Evolutionary conservation across 2,113 vertebrate genomes (phyloP).

Genomic region (Brachionichthys hirsutus): DNA sequence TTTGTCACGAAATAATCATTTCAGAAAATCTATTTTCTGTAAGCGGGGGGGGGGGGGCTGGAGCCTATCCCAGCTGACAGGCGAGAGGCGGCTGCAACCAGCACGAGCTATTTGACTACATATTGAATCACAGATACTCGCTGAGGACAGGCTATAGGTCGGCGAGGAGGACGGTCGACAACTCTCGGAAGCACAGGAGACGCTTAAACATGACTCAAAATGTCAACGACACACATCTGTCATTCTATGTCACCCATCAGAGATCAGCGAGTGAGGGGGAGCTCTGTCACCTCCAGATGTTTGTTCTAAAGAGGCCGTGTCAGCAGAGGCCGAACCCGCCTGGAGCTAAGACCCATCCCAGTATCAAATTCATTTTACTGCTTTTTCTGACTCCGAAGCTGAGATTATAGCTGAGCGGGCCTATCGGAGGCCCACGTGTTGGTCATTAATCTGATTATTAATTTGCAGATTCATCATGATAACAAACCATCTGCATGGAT

Average conservation of each 20-base stretch:
- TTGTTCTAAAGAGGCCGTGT: constrained; percentile 11
- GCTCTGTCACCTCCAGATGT: constrained; percentile 34
- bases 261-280: constrained; percentile 27
- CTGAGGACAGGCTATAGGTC: neutral
- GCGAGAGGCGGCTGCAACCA: too few relatives aligned
- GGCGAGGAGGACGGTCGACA: too few relatives aligned
- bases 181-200: neutral
- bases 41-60: too few relatives aligned
- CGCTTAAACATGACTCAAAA: constrained; percentile 7
- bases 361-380: constrained; percentile 8
- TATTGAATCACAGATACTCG: constrained; percentile 6
- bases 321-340: constrained; percentile 20
- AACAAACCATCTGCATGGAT: too few relatives aligned
- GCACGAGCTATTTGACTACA: neutral
- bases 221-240: constrained; percentile 6
- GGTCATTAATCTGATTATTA: too few relatives aligned
- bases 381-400: constrained; percentile 49
- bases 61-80: too few relatives aligned
- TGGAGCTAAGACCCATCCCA: constrained; percentile 28
- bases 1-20: too few relatives aligned
- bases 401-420: too few relatives aligned
- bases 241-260: constrained; percentile 12
- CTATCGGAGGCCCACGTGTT: too few relatives aligned
- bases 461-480: too few relatives aligned
- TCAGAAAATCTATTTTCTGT: too few relatives aligned